Percentiles rank a stretch among this genome's conserved stretches.
Conservation (phyloP, 2,113 vertebrate species). For the Phaethon lepturus region DNA sequence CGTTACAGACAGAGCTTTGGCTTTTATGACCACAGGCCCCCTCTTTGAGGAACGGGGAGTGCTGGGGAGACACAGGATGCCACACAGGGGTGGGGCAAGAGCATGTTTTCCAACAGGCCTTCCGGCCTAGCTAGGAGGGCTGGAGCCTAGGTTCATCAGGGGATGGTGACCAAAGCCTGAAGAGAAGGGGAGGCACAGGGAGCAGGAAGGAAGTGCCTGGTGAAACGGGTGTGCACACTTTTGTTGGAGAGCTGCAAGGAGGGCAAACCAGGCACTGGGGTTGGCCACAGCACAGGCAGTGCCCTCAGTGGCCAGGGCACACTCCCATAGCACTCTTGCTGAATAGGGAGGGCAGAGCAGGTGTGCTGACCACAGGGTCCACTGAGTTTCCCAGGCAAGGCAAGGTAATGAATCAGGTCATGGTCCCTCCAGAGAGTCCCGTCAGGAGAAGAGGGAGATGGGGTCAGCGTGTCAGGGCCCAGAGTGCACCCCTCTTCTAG, state of each 20-base stretch:
- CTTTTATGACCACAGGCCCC: neutral
- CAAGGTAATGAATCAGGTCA: too few species aligned
- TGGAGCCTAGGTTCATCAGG: neutral
- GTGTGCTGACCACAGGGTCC: neutral
- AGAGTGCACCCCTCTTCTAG: neutral
- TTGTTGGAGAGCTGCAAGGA: neutral
- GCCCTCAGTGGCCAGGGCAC: neutral
- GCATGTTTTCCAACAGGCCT: neutral
- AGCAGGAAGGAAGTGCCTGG: neutral
- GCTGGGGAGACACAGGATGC: neutral
- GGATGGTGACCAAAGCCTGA: neutral
- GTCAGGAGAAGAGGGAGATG: neutral
- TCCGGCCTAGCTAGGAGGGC: neutral
- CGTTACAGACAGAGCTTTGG: neutral
- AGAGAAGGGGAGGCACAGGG: neutral
- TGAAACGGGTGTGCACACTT: fast-evolving
- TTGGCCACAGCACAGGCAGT: neutral
- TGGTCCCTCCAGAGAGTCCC: neutral
- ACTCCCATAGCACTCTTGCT: too few species aligned
- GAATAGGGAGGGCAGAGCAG: neutral
- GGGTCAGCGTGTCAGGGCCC: neutral
- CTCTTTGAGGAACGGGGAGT: neutral
- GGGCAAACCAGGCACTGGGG: neutral
- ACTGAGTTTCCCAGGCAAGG: neutral
- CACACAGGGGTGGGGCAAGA: neutral